Evolutionary conservation across 2,888 invertebrate species (phyloP).

Genomic region (Drosophila phalerata): DNA sequence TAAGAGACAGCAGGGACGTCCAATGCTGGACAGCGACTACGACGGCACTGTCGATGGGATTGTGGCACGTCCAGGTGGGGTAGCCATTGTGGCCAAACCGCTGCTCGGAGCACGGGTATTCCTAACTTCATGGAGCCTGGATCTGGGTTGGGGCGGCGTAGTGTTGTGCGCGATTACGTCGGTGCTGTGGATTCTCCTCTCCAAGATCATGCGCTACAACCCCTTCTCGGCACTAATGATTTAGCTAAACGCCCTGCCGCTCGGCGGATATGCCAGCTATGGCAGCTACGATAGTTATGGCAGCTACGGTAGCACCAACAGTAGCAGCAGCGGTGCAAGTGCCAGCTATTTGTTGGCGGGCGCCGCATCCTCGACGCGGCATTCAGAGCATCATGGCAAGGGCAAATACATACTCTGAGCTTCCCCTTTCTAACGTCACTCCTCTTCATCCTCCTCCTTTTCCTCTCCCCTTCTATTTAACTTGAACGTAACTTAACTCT

Average conservation of each 20-base stretch:
- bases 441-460: not conserved
- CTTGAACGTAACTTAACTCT: slow-evolving; percentile 17
- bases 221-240: slow-evolving; percentile 91
- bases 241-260: slow-evolving; percentile 85
- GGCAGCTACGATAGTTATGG: slow-evolving; percentile 60
- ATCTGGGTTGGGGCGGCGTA: slow-evolving; percentile 95
- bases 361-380: slow-evolving; percentile 72
- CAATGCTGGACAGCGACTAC: slow-evolving; percentile 87
- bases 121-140: slow-evolving; percentile 93
- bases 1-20: slow-evolving; percentile 91
- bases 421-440: slow-evolving; percentile 7
- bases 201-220: slow-evolving; percentile 96
- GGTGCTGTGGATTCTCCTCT: slow-evolving; percentile 94
- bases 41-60: slow-evolving; percentile 91
- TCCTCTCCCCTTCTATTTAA: not conserved
- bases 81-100: slow-evolving; percentile 86
- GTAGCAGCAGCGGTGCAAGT: slow-evolving; percentile 69
- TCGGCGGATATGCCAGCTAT: slow-evolving; percentile 65
- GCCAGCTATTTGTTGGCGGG: slow-evolving; percentile 66
- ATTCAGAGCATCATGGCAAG: slow-evolving; percentile 71
- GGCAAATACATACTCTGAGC: slow-evolving; percentile 72
- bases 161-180: slow-evolving; percentile 93
- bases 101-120: slow-evolving; percentile 91
- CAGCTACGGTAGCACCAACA: slow-evolving; percentile 67
- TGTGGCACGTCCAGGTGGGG: slow-evolving; percentile 86